Evolutionary conservation across 2,888 invertebrate species (phyloP), one percentile per base, ranked within the genome.

Genomic region (Andrena chrysosceles): DNA sequence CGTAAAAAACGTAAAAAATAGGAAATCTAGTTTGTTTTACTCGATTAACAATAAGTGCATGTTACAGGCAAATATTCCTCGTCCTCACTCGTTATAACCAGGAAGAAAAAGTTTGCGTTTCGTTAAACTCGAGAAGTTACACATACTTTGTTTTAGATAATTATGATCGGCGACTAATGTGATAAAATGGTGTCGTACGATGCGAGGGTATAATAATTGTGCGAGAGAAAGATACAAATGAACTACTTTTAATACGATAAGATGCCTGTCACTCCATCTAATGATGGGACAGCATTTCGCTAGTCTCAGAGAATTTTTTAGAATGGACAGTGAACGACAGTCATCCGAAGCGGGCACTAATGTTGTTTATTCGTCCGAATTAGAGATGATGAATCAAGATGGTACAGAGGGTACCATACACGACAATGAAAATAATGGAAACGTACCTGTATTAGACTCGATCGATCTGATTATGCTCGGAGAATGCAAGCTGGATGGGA

Each of bases 231-330:
- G 26, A 73, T 81, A 78, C 29, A 59, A 76, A 79, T 68, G 78
- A 78, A 76, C 66, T 54, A 66, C 16, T 74, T 77, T 79, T 81
- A 84, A 86, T 82, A 86, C 88, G 77, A 89, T 90, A 93, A 92
- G 86, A 94, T 94, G 93, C 90, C 89, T 92, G 90, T 88, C 89
- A 77, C 82, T 85, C 88, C 85, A 85, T 84, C 88, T 88, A 93
- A 93, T 91, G 89, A 94, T 94, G 94, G 94, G 94, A 93, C 94
- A 94, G 93, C 93, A 89, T 85, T 93, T 94, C 89, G 94, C 94
- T 93, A 94, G 94, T 93, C 93, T 94, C 91, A 91, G 90, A 86
- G 92, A 92, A 88, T 91, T 93, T 81, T 93, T 94, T 87, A 93
- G 89, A 90, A 94, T 93, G 93, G 93, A 93, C 81, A 87, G 90